Percentiles rank a stretch among this genome's conserved stretches.
Evolutionary conservation across 2,113 vertebrate species (phyloP).

Genomic region (Carettochelys insculpta): DNA sequence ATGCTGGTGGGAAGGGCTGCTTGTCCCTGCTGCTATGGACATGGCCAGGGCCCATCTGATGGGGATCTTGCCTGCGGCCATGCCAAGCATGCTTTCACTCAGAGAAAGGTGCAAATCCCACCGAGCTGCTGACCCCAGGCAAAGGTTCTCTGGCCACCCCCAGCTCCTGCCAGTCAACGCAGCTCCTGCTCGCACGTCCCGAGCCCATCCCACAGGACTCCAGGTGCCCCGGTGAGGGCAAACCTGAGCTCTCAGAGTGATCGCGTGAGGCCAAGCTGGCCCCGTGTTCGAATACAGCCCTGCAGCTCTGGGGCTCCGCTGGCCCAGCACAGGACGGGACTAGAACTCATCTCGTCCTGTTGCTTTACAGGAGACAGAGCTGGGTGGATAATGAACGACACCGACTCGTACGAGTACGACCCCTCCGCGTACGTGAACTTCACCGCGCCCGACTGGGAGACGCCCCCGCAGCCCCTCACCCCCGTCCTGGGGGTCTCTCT

Average conservation of each 20-base stretch:
- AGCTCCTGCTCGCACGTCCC: neutral
- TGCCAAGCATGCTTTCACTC: neutral
- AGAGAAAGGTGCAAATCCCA: neutral
- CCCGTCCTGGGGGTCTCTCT: slow-evolving; percentile 33
- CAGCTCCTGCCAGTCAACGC: neutral
- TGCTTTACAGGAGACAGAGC: neutral
- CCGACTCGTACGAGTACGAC: neutral
- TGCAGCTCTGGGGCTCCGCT: neutral
- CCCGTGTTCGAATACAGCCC: neutral
- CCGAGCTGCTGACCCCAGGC: neutral
- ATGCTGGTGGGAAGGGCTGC: neutral
- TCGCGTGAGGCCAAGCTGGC: neutral
- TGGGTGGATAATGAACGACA: neutral
- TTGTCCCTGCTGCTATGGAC: neutral
- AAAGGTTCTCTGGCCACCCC: neutral
- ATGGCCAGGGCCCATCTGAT: neutral
- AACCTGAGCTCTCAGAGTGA: too few relatives aligned
- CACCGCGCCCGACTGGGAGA: neutral
- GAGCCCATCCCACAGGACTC: neutral
- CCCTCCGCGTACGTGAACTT: accelerated
- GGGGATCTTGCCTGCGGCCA: neutral
- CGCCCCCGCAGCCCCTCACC: neutral
- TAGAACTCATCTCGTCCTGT: neutral
- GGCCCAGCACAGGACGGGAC: neutral
- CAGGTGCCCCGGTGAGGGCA: neutral